These are phyloP conservation scores for Triplophysa tibetana DNA, from an alignment of 2,113 vertebrate species.

Conservation along the genomic window DNA sequence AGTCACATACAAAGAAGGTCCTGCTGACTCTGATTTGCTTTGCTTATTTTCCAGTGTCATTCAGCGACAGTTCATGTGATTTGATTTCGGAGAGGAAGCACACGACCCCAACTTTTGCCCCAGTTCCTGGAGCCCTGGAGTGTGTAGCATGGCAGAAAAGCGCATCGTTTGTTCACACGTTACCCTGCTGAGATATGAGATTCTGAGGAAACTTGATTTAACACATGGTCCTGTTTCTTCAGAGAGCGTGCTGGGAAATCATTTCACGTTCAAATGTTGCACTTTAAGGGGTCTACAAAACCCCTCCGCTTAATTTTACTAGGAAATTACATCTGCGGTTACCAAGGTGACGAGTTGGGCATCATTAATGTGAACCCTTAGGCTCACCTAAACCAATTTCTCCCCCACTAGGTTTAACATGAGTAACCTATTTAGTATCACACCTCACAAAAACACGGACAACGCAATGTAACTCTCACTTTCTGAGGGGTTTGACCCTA, in stretches of 20 bases:
- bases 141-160: background rate
- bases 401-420: conserved; percentile 27
- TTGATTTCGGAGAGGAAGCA: background rate
- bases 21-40: conserved; percentile 19
- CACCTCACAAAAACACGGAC: conserved; percentile 46
- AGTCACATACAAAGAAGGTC: conserved; percentile 9
- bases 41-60: conserved; percentile 42
- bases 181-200: background rate
- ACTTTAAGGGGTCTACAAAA: conserved; percentile 56
- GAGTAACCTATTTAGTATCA: conserved; percentile 59
- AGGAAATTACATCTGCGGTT: conserved; percentile 67
- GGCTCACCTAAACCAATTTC: conserved; percentile 13
- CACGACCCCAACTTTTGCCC: background rate
- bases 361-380: conserved; percentile 26
- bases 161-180: background rate
- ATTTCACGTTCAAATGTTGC: conserved; percentile 55
- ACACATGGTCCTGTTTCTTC: background rate
- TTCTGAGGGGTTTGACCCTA: conserved; percentile 9
- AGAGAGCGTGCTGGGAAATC: background rate
- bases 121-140: no score
- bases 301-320: conserved; percentile 54
- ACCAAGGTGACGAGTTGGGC: conserved; percentile 54
- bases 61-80: background rate
- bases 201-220: conserved; percentile 5
- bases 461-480: conserved; percentile 2